Percentiles rank a stretch among this genome's conserved stretches.
Evolutionary conservation across 2,797 vertebrate species (phyloP).

Genomic region (Lacerta agilis): DNA sequence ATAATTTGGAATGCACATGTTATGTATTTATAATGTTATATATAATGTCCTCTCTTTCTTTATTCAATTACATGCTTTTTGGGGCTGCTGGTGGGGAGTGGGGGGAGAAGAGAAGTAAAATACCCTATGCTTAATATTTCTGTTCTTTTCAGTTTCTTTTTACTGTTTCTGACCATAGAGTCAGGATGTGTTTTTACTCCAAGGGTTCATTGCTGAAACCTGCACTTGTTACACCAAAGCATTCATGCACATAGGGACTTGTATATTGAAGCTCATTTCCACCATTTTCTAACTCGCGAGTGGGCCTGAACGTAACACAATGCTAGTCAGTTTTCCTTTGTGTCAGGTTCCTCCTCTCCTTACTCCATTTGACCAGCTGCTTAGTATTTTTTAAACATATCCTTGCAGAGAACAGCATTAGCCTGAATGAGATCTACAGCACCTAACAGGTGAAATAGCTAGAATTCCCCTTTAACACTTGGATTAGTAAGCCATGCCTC

Average conservation of each 20-base stretch:
- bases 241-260: background rate
- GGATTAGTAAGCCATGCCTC: constrained; percentile 20
- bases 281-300: constrained; percentile 1
- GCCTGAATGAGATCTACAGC: background rate
- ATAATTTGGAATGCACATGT: background rate
- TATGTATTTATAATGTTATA: background rate
- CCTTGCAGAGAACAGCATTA: constrained; percentile 24
- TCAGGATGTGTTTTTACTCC: background rate
- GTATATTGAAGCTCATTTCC: constrained; percentile 20
- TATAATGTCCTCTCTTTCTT: background rate
- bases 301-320: constrained; percentile 1
- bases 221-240: background rate
- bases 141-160: background rate
- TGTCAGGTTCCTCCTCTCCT: constrained; percentile 24
- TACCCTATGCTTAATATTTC: background rate
- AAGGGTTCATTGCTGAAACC: constrained; percentile 26
- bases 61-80: background rate
- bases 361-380: constrained; percentile 19
- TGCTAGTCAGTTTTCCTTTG: constrained; percentile 31
- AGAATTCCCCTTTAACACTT: background rate
- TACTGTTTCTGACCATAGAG: background rate
- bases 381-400: constrained; percentile 34
- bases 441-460: background rate
- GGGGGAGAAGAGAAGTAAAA: background rate
- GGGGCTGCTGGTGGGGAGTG: background rate